Percentiles rank a stretch among this genome's conserved stretches.
phyloP scores from a whole-genome alignment of 2,888 invertebrate species.

The Drosophila eohydei region DNA sequence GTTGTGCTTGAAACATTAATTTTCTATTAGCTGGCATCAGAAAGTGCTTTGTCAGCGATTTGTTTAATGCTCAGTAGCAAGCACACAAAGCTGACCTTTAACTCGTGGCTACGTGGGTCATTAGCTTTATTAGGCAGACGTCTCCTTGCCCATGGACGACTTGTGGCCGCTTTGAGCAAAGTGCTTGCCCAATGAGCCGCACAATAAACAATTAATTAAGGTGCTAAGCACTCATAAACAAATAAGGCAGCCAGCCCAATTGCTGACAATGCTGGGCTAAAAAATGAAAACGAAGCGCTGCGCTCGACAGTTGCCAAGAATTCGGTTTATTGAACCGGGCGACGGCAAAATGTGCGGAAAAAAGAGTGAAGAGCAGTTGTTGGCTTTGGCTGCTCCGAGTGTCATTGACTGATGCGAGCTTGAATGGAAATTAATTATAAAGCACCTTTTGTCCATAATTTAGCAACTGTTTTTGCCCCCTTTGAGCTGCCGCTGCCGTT shows the following conservation, averaged over 20 bases:
- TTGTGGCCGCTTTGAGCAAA: slow-evolving; percentile 8
- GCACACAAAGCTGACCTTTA: slow-evolving; percentile 33
- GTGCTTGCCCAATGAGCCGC: slow-evolving; percentile 51
- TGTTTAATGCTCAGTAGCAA: not conserved
- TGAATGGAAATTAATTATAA: slow-evolving; percentile 67
- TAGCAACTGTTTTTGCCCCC: slow-evolving; percentile 27
- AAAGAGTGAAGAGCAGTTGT: slow-evolving; percentile 1
- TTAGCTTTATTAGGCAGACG: slow-evolving; percentile 27
- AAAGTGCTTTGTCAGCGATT: not conserved
- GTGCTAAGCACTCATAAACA: slow-evolving; percentile 46
- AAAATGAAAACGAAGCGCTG: not conserved
- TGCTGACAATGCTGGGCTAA: not conserved
- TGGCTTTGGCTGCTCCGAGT: slow-evolving; percentile 29
- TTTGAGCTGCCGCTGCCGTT: not conserved
- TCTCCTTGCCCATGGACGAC: no score
- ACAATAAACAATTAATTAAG: slow-evolving; percentile 72
- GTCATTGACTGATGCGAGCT: slow-evolving; percentile 44
- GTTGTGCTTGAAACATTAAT: not conserved
- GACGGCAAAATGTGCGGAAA: not conserved
- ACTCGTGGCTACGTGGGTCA: slow-evolving; percentile 36
- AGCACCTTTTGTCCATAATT: slow-evolving; percentile 63
- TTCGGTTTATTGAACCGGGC: slow-evolving; percentile 20
- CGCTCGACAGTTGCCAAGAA: slow-evolving; percentile 6
- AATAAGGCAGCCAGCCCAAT: slow-evolving; percentile 31
- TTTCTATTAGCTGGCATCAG: not conserved